A percentile compares a stretch with the other conserved stretches of the same genome.
phyloP scores from a whole-genome alignment of 1,140 invertebrate species.

The Drosophila lowei region DNA sequence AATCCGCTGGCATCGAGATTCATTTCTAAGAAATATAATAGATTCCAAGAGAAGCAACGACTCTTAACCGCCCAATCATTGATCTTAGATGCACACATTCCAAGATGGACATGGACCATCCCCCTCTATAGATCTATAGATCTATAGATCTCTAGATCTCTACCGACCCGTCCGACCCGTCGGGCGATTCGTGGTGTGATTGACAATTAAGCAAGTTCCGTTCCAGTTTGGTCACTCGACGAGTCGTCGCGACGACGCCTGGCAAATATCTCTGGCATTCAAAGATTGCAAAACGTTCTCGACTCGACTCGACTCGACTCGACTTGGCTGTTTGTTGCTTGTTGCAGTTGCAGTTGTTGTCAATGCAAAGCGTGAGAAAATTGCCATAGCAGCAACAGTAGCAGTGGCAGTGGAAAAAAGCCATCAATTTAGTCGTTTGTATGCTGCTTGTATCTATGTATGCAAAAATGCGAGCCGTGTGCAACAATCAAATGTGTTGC shows the following conservation, averaged over 20 bases:
- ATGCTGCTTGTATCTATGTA: conserved; percentile 33
- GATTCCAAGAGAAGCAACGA: too few relatives aligned
- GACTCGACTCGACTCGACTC: conserved; percentile 15
- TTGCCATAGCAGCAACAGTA: conserved; percentile 36
- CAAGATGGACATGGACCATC: too few relatives aligned
- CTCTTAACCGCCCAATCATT: too few relatives aligned
- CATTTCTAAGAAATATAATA: too few relatives aligned
- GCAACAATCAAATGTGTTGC: conserved; percentile 50
- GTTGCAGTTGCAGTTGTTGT: conserved; percentile 33
- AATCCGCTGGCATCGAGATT: too few relatives aligned
- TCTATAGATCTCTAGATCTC: too few relatives aligned
- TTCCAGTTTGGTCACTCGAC: conserved; percentile 60
- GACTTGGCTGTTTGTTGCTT: conserved; percentile 26
- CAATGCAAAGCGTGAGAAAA: conserved; percentile 64
- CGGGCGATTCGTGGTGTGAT: conserved; percentile 12
- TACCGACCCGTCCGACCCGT: too few relatives aligned
- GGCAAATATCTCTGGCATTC: conserved; percentile 47
- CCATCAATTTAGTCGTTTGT: conserved; percentile 44
- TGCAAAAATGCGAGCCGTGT: conserved; percentile 48
- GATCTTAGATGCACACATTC: too few relatives aligned
- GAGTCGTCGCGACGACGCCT: conserved; percentile 5
- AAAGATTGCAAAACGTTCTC: conserved; percentile 45
- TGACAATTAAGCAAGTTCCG: conserved; percentile 73
- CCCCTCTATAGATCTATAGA: too few relatives aligned
- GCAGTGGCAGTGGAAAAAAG: conserved; percentile 21